Percentiles rank a stretch among this genome's conserved stretches.
Conservation (phyloP, 2,797 vertebrate species). For the Meriones psammophilus region DNA sequence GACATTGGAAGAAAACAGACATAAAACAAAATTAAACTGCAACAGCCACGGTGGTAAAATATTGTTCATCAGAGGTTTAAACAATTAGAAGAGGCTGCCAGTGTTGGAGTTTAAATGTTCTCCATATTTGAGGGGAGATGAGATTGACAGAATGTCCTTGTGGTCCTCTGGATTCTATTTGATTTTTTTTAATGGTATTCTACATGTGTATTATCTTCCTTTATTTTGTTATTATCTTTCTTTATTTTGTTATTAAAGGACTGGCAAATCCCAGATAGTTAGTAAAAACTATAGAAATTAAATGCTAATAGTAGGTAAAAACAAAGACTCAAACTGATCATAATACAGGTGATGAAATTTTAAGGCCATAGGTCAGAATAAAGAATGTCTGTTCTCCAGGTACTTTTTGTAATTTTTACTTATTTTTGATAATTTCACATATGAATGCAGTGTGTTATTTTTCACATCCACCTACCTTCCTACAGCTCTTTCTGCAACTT, state of each 20-base stretch:
- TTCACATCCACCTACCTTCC: not conserved
- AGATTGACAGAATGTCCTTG: constrained; percentile 1
- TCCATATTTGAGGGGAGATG: not conserved
- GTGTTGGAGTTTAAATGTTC: constrained; percentile 31
- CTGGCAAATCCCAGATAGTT: not conserved
- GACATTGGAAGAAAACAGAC: constrained; percentile 6
- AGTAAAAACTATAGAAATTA: constrained; percentile 48
- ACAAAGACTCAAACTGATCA: not conserved
- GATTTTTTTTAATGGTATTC: constrained; percentile 32
- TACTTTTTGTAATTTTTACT: constrained; percentile 26
- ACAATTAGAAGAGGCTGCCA: constrained; percentile 50
- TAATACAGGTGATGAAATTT: constrained; percentile 42
- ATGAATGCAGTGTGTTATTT: not conserved
- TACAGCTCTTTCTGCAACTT: not conserved
- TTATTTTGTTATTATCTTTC: not conserved
- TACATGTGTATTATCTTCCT: not conserved
- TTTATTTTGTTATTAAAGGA: not conserved
- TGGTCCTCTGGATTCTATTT: constrained; percentile 41
- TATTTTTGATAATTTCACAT: not conserved
- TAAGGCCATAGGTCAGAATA: not conserved
- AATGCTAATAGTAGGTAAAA: constrained; percentile 19
- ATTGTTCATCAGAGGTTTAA: constrained; percentile 37
- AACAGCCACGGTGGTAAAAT: constrained; percentile 15
- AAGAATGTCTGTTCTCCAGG: constrained; percentile 19
- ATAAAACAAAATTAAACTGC: constrained; percentile 69